Conservation (phyloP, 1,140 invertebrate genomes). For the Megalopta genalis region DNA sequence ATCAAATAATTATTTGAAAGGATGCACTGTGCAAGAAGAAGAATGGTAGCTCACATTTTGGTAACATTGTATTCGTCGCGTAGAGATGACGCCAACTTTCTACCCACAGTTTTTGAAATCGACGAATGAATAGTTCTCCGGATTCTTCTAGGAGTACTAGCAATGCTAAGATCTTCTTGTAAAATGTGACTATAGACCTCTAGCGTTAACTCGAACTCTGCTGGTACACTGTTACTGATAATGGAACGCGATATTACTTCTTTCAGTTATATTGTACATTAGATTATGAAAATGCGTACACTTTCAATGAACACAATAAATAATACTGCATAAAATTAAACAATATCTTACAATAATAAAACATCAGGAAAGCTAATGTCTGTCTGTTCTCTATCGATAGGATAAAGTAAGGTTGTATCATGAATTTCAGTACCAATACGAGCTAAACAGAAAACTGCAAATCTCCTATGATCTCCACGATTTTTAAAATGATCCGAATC, state of each 20-base stretch:
- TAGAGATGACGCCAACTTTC: slow-evolving; percentile 82
- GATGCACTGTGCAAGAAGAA: not conserved
- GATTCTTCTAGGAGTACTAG: slow-evolving; percentile 85
- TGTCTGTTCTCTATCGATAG: slow-evolving; percentile 85
- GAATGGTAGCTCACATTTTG: slow-evolving; percentile 76
- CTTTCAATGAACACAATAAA: not conserved
- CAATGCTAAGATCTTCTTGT: slow-evolving; percentile 86
- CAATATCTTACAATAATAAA: slow-evolving; percentile 84
- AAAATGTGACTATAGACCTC: slow-evolving; percentile 86
- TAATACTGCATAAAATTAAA: not conserved
- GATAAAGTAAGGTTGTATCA: slow-evolving; percentile 85
- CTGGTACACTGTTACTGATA: slow-evolving; percentile 83
- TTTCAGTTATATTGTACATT: not conserved
- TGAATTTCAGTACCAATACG: slow-evolving; percentile 86
- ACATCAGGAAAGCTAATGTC: slow-evolving; percentile 87
- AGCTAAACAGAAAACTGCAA: slow-evolving; percentile 86
- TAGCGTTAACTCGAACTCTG: slow-evolving; percentile 84
- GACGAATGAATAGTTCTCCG: slow-evolving; percentile 86
- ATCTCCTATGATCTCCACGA: slow-evolving; percentile 86
- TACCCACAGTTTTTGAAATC: slow-evolving; percentile 85
- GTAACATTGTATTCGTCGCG: slow-evolving; percentile 80
- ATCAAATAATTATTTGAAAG: not conserved
- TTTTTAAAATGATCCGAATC: slow-evolving; percentile 88
- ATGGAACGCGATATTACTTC: not conserved
- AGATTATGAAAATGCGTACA: not conserved